Percentiles rank a stretch among this genome's conserved stretches.
Evolutionary conservation across 92 coral and sea anemone genomes (phyloP).

Genomic region (Siderastrea radians): DNA sequence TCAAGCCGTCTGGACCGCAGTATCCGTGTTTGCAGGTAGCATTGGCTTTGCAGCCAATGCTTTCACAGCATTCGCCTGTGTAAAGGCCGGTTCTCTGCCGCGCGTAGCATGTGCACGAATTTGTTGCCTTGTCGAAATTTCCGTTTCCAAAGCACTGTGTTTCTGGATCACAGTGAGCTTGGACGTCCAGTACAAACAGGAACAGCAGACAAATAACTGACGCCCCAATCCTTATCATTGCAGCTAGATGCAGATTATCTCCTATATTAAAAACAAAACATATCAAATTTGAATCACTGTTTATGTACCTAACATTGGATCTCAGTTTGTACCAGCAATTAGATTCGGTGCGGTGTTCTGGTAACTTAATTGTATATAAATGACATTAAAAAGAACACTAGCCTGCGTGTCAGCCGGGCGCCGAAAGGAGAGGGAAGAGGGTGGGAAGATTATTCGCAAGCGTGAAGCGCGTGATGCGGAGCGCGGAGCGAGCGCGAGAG

Average conservation of each 20-base stretch:
- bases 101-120: slow-evolving; percentile 71
- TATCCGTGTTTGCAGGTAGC: slow-evolving; percentile 87
- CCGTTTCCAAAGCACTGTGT: slow-evolving; percentile 92
- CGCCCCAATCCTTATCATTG: not conserved
- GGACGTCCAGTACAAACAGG: not conserved
- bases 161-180: slow-evolving; percentile 60
- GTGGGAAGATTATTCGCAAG: too few species aligned
- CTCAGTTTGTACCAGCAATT: not conserved
- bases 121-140: slow-evolving; percentile 53
- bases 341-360: not conserved
- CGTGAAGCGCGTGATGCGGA: too few species aligned
- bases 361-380: too few species aligned
- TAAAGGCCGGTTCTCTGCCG: slow-evolving; percentile 41
- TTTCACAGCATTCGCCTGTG: slow-evolving; percentile 86
- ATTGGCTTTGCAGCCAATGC: slow-evolving; percentile 79
- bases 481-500: too few species aligned
- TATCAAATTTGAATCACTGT: too few species aligned
- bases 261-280: too few species aligned
- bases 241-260: too few species aligned
- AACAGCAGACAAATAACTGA: not conserved
- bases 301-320: not conserved
- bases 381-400: too few species aligned
- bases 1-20: slow-evolving; percentile 76
- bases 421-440: too few species aligned
- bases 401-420: too few species aligned